A percentile compares a stretch with the other conserved stretches of the same genome.
Conservation (phyloP, 1,140 invertebrate species). For the Lepidostoma basale region DNA sequence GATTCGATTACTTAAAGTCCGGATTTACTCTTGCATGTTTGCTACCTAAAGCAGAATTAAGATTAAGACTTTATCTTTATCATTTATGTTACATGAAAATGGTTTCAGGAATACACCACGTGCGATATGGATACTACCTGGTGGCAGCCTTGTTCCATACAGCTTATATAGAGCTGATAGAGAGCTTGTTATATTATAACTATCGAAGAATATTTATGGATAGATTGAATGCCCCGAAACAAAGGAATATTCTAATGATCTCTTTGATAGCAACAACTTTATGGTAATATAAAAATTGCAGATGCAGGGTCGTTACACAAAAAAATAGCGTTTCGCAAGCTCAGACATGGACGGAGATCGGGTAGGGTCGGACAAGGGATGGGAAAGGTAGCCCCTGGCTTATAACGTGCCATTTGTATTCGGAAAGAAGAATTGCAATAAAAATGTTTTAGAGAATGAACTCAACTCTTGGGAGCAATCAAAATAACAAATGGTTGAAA, state of each 20-base stretch:
- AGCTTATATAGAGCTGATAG: too few species aligned
- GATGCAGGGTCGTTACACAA: too few species aligned
- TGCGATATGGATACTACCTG: slow-evolving; percentile 16
- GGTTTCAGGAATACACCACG: not conserved
- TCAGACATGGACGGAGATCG: too few species aligned
- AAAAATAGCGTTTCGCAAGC: slow-evolving; percentile 12
- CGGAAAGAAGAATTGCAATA: slow-evolving; percentile 41
- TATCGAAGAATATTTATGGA: too few species aligned
- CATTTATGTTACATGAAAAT: not conserved
- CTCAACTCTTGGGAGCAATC: slow-evolving; percentile 40
- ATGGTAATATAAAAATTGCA: too few species aligned
- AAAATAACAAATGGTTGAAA: slow-evolving; percentile 40
- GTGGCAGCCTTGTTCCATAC: not conserved
- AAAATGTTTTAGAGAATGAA: slow-evolving; percentile 45
- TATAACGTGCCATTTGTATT: slow-evolving; percentile 45
- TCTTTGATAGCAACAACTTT: too few species aligned
- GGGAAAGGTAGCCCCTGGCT: slow-evolving; percentile 40
- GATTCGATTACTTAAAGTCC: slow-evolving; percentile 33
- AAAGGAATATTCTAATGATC: too few species aligned
- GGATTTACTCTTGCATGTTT: slow-evolving; percentile 17
- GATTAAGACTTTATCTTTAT: slow-evolving; percentile 36
- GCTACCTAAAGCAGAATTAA: slow-evolving; percentile 11
- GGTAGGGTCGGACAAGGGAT: slow-evolving; percentile 39
- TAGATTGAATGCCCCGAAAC: too few species aligned
- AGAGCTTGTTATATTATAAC: too few species aligned